Base-by-base conservation (phyloP, 1,140 invertebrate species). In the Eurosta solidaginis region DNA sequence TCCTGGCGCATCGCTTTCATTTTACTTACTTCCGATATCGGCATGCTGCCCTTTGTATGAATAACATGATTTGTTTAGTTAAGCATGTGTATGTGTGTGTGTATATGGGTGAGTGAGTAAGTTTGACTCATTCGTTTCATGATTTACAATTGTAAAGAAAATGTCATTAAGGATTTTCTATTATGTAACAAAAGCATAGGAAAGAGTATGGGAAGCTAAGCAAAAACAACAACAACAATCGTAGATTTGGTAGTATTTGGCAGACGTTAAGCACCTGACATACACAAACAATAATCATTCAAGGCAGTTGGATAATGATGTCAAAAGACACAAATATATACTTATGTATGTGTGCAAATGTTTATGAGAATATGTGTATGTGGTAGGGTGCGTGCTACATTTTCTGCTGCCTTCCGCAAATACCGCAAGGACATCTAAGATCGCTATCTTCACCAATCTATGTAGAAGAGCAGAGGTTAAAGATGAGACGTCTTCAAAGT, bases 71-170 rank as follows among this genome's bases (percentile, higher is more conserved):
- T n/a, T n/a, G n/a, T n/a, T n/a, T n/a, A n/a, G n/a, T n/a, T 33
- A 27, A 36, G 29, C 40, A 20, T 1, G 7, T 59, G 52, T 68
- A 36, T 1, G 33, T 22, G 59, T 36, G 3, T 36, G 0, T 20
- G 33, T 40, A n/a, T 3, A 1, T 54, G 52, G 52, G 9, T 63
- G 29, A 40, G 29, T 40, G 59, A 1, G 22, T 10, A 29, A 68
- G 27, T 33, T n/a, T 68, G n/a, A 68, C 59, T 68, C 40, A 68
- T 68, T 33, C 59, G n/a, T 42, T 68, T 68, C 59, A 68, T n/a
- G 59, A 68, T 68, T 68, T 68, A 68, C 59, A 68, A 68, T 68
- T 68, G 59, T 68, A 68, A 68, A 68, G 59, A 68, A 68, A 68
- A 68, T 68, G 36, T 68, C 59, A 68, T 68, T 68, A 68, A 68